These are phyloP conservation scores for Dipodomys merriami DNA, from an alignment of 2,113 vertebrate species.

Conservation along the genomic window DNA sequence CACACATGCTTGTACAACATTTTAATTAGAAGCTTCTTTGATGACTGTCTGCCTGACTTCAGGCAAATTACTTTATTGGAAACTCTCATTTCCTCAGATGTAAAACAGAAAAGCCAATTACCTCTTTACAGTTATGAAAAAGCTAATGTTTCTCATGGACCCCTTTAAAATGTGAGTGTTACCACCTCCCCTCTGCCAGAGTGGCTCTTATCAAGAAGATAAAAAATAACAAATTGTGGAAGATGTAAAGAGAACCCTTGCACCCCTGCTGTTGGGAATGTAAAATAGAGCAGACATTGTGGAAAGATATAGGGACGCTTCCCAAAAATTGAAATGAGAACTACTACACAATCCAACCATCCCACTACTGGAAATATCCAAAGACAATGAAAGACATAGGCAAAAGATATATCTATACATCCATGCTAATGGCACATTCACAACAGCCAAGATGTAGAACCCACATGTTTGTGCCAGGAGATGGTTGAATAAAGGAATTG, in stretches of 20 bases:
- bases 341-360: neutral
- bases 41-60: neutral
- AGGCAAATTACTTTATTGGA: neutral
- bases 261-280: neutral
- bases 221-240: neutral
- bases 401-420: no score
- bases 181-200: neutral
- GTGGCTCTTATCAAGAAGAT: neutral
- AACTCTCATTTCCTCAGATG: neutral
- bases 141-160: neutral
- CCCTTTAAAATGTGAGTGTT: neutral
- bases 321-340: neutral
- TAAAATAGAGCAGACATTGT: neutral
- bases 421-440: no score
- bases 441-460: neutral
- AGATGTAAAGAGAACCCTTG: neutral
- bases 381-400: neutral
- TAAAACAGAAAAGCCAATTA: neutral
- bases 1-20: no score
- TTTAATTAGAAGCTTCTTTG: neutral
- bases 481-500: neutral
- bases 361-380: neutral
- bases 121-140: neutral
- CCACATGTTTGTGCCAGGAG: neutral
- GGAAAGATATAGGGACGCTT: neutral